Evolutionary conservation across 1,140 invertebrate species (phyloP), one percentile per base, ranked within the genome.

Genomic region (Ceratina australensis): DNA sequence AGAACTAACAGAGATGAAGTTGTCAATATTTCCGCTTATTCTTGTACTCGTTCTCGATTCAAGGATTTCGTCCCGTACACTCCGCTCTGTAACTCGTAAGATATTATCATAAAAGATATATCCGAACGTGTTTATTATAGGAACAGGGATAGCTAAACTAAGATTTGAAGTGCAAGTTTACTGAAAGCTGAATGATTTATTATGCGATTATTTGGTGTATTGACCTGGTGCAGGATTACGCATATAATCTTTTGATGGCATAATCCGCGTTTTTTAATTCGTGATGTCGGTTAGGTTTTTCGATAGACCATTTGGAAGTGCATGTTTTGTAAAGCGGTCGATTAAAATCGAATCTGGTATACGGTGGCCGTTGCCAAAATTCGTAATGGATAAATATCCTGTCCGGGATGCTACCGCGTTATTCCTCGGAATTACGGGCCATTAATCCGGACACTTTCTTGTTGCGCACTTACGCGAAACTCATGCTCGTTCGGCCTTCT

Each of bases 381-480:
- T 49, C 69, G 50, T 82, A 78, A 82, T 79, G 60, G 52, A 56
- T 50, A 69, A 69, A 52, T 56, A 50, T 81, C n/a, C 24, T 26
- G 67, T 5, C 79, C 20, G 13, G 15, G 15, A 24, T 24, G 13
- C 50, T 7, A 42, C 5, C 33, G 33, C 5, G 33, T 82, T 69
- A 82, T 82, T 52, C 52, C 42, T 59, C 64, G 68, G 66, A 47
- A 67, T 67, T 59, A 64, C 63, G 56, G 20, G 24, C 76, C 76
- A 72, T 78, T 78, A 77, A 71, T 75, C 59, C 54, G 64, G 42
- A 60, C 73, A 77, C 74, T 71, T 77, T 71, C 69, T 76, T 63
- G 66, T 77, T 71, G 61, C 57, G 49, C 64, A 59, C 54, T 75
- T 49, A 68, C n/a, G 64, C 66, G 66, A 76, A 69, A 69, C 26